A percentile compares a stretch with the other conserved stretches of the same genome.
These are phyloP conservation scores for Micoletzkya japonica DNA, from an alignment of 2,888 invertebrate species.

Conservation along the genomic window DNA sequence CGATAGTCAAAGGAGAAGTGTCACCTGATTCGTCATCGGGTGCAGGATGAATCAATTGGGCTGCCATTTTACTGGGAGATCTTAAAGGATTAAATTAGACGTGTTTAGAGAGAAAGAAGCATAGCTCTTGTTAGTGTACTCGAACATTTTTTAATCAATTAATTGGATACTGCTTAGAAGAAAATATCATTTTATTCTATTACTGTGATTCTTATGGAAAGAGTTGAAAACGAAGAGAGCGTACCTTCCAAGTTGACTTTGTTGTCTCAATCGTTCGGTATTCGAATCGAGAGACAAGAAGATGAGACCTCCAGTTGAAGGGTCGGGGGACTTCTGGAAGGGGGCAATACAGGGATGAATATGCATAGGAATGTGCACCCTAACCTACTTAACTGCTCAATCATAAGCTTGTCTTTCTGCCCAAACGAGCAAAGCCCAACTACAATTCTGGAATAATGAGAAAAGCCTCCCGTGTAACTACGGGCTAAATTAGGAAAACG, in stretches of 20 bases:
- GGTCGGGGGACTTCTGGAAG: constrained; percentile 31
- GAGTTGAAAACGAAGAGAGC: background rate
- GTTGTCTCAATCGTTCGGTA: constrained; percentile 20
- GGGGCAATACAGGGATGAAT: background rate
- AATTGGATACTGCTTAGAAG: too few relatives aligned
- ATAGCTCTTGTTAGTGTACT: too few relatives aligned
- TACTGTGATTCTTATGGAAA: too few relatives aligned
- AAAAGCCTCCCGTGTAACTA: too few relatives aligned
- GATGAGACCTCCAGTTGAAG: constrained; percentile 10
- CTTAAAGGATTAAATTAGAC: constrained; percentile 29
- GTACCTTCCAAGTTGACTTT: constrained; percentile 22
- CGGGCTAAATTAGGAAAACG: background rate
- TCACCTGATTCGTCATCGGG: constrained; percentile 63
- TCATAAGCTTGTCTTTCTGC: too few relatives aligned
- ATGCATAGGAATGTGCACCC: too few relatives aligned
- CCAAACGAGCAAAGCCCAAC: too few relatives aligned
- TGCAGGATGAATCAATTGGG: constrained; percentile 62
- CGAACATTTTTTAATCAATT: too few relatives aligned
- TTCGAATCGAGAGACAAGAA: constrained; percentile 28
- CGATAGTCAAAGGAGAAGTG: background rate
- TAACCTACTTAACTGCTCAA: too few relatives aligned
- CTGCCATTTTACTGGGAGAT: constrained; percentile 60
- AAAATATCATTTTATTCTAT: too few relatives aligned
- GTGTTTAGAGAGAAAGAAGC: too few relatives aligned
- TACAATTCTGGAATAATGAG: too few relatives aligned